Evolutionary conservation across 2,888 invertebrate species (phyloP).

Genomic region (Coelogynopora nodosa): DNA sequence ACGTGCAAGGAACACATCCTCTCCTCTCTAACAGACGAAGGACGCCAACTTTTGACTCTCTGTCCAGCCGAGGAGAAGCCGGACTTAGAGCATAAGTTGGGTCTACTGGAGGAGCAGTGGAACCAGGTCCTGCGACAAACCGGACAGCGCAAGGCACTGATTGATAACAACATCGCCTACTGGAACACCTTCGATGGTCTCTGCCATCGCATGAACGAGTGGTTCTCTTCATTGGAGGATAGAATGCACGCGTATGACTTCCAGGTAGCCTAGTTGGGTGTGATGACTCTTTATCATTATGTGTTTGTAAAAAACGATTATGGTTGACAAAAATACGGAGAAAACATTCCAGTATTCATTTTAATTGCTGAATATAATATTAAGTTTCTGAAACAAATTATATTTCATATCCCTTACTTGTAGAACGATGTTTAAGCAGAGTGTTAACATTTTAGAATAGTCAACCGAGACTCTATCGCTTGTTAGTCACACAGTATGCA

Average conservation of each 20-base stretch:
- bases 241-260: slow-evolving; percentile 52
- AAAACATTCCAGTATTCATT: no score
- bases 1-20: slow-evolving; percentile 57
- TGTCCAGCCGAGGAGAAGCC: slow-evolving; percentile 54
- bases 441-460: no score
- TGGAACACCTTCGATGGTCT: slow-evolving; percentile 55
- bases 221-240: slow-evolving; percentile 54
- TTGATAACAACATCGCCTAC: slow-evolving; percentile 53
- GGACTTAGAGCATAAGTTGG: slow-evolving; percentile 57
- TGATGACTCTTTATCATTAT: no score
- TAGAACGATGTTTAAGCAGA: no score
- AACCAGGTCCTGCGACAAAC: slow-evolving; percentile 55
- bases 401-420: no score
- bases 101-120: slow-evolving; percentile 58
- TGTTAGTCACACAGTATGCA: no score
- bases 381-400: no score
- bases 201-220: slow-evolving; percentile 52
- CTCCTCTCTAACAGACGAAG: slow-evolving; percentile 57
- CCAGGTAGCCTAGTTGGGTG: no score
- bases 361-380: no score
- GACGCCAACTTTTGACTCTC: slow-evolving; percentile 54
- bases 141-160: slow-evolving; percentile 56
- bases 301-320: no score
- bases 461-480: no score
- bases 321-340: no score